Evolutionary conservation across 92 coral and sea anemone genomes (phyloP).

Genomic region (Diadumene lineata): DNA sequence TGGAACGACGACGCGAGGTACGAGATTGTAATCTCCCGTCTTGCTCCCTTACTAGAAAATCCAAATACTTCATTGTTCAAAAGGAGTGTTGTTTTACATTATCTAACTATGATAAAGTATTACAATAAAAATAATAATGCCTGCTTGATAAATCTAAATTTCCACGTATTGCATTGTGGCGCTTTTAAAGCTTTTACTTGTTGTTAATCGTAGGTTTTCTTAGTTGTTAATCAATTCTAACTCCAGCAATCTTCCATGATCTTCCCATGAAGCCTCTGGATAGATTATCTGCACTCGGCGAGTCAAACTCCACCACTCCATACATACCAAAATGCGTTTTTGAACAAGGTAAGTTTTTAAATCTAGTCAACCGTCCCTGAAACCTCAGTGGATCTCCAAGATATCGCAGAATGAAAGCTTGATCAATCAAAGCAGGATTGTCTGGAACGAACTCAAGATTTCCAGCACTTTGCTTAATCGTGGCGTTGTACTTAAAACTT

Average conservation of each 20-base stretch:
- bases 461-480: constrained; percentile 24
- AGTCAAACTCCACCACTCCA: constrained; percentile 38
- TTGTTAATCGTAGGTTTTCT: no score
- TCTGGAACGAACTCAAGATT: constrained; percentile 23
- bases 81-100: no score
- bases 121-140: no score
- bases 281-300: constrained; percentile 49
- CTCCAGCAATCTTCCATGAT: constrained; percentile 33
- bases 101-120: no score
- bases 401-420: constrained; percentile 24
- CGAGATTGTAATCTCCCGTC: no score
- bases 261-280: constrained; percentile 44
- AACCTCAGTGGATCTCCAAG: constrained; percentile 49
- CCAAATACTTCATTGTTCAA: no score
- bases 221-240: constrained; percentile 2
- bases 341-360: constrained; percentile 18
- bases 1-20: no score
- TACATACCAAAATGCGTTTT: constrained; percentile 36
- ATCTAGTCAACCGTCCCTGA: constrained; percentile 10
- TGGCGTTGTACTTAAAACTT: not conserved
- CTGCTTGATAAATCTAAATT: no score
- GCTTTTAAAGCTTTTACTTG: no score
- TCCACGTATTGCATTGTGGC: no score
- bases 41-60: no score
- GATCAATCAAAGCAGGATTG: not conserved